Conservation (phyloP, 2,888 invertebrate species). For the Cynaeus angustus region DNA sequence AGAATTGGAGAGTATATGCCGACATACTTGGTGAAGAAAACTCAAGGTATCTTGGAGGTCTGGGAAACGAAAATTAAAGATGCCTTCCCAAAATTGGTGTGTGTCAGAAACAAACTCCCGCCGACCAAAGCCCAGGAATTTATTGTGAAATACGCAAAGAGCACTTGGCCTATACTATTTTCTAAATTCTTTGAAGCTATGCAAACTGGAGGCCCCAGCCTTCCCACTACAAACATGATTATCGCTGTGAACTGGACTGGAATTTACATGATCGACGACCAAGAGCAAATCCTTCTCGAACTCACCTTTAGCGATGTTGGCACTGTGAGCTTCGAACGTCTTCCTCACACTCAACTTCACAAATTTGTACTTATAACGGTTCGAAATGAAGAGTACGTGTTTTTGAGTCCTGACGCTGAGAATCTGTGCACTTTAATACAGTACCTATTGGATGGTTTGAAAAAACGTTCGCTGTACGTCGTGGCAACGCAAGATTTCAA, state of each 20-base stretch:
- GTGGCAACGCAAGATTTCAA: constrained; percentile 81
- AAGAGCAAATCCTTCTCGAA: constrained; percentile 92
- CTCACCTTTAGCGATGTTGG: constrained; percentile 90
- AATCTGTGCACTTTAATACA: constrained; percentile 89
- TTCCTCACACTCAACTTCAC: constrained; percentile 75
- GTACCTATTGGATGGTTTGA: constrained; percentile 89
- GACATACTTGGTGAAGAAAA: constrained; percentile 77
- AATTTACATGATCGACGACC: constrained; percentile 92
- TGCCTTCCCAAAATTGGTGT: constrained; percentile 82
- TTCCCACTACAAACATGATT: constrained; percentile 84
- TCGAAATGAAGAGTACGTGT: constrained; percentile 91
- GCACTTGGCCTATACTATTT: constrained; percentile 95
- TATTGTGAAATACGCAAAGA: constrained; percentile 91
- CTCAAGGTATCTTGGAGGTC: constrained; percentile 71
- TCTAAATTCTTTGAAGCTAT: constrained; percentile 95
- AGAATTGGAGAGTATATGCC: constrained; percentile 88
- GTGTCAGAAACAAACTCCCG: constrained; percentile 80
- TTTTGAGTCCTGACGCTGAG: constrained; percentile 91
- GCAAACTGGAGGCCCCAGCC: constrained; percentile 81
- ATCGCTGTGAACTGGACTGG: constrained; percentile 97
- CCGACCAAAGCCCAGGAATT: constrained; percentile 88
- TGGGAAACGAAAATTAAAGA: constrained; percentile 84
- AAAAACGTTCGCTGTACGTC: constrained; percentile 88
- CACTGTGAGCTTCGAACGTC: constrained; percentile 78
- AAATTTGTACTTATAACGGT: constrained; percentile 87